These are phyloP conservation scores for Heliconius ismenius DNA, from an alignment of 2,888 invertebrate genomes.

Conservation along the genomic window DNA sequence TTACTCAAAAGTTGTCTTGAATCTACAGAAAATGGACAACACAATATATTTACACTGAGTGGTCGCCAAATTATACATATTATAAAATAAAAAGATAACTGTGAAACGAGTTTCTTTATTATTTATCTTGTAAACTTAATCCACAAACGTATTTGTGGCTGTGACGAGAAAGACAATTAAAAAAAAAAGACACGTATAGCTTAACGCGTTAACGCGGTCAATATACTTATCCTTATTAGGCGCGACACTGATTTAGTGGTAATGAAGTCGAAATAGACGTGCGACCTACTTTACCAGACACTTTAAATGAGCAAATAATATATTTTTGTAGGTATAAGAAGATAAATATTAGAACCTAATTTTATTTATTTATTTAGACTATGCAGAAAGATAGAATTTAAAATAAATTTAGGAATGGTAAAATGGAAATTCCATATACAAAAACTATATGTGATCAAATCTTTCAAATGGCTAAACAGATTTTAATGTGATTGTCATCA, in stretches of 20 bases:
- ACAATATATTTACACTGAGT: neutral
- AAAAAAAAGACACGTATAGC: neutral
- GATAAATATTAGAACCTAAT: neutral
- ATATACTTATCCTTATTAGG: constrained; percentile 24
- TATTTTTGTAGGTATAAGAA: neutral
- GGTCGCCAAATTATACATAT: neutral
- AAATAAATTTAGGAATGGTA: no score
- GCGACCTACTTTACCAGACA: neutral
- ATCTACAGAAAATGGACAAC: neutral
- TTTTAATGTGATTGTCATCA: no score
- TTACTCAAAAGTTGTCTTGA: neutral
- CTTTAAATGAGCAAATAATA: neutral
- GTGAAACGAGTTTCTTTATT: neutral
- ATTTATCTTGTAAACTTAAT: neutral
- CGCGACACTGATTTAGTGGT: constrained; percentile 24
- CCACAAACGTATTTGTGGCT: no score
- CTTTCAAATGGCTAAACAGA: no score
- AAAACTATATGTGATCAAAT: no score
- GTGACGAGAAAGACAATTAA: neutral
- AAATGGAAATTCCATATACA: no score
- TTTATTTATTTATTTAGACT: no score
- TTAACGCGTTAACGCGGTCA: constrained; percentile 11
- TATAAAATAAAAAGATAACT: neutral
- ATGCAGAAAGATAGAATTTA: no score
- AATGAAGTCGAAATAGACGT: constrained; percentile 21